These are phyloP conservation scores for Brachyalestes nurse DNA, from an alignment of 2,797 vertebrate genomes.

Conservation along the genomic window DNA sequence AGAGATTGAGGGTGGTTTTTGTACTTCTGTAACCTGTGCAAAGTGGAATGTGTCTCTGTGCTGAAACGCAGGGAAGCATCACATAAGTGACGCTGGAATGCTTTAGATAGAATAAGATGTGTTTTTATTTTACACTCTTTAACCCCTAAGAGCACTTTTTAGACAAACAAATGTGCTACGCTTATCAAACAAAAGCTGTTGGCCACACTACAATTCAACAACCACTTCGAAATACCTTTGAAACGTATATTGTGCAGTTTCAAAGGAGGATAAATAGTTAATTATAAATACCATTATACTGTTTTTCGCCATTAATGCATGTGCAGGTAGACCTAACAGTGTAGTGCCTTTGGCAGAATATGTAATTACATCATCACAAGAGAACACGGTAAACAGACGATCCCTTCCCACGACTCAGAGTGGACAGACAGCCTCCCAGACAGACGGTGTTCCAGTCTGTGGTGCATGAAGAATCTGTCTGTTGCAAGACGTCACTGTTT, in stretches of 20 bases:
- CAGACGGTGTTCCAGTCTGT: neutral
- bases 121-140: neutral
- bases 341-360: neutral
- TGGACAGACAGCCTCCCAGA: neutral
- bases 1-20: neutral
- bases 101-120: constrained; percentile 1
- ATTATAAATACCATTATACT: neutral
- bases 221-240: neutral
- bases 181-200: neutral
- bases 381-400: neutral
- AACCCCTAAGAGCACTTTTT: constrained; percentile 2
- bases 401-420: neutral
- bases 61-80: neutral
- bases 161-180: neutral
- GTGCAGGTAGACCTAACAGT: neutral
- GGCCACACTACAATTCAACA: neutral
- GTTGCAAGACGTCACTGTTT: constrained; percentile 58
- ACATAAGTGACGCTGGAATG: constrained; percentile 18
- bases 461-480: neutral
- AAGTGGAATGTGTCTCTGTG: neutral
- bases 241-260: neutral
- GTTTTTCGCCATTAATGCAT: neutral
- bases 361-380: neutral
- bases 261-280: neutral
- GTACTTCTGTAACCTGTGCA: neutral